Percentiles rank a stretch among this genome's conserved stretches.
These are phyloP conservation scores for Margarornis squamiger DNA, from an alignment of 2,797 vertebrate species.

Conservation along the genomic window DNA sequence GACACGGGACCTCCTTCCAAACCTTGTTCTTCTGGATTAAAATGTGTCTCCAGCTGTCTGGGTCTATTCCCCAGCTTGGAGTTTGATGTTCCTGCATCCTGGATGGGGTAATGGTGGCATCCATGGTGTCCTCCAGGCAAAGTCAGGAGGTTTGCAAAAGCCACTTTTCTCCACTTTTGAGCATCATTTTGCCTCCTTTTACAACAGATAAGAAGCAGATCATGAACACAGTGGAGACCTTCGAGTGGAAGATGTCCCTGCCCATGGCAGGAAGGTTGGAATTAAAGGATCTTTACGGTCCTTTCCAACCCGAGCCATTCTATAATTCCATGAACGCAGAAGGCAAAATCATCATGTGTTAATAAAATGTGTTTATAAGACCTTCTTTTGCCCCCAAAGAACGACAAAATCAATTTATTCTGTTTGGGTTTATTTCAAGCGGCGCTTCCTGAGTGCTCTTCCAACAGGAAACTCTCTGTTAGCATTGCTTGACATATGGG, in stretches of 20 bases:
- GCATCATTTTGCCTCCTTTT: background rate
- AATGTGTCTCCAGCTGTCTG: too few species aligned
- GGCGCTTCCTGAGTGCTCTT: background rate
- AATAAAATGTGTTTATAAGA: background rate
- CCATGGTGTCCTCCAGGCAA: too few species aligned
- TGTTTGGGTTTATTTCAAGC: background rate
- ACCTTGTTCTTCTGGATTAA: too few species aligned
- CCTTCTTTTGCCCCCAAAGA: background rate
- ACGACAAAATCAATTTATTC: background rate
- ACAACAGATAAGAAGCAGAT: background rate
- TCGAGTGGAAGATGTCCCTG: background rate
- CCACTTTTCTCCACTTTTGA: background rate
- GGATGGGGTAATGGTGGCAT: too few species aligned
- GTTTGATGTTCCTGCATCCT: too few species aligned
- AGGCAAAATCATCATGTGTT: background rate
- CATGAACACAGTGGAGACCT: background rate
- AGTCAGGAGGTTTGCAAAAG: background rate
- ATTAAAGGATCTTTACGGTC: background rate
- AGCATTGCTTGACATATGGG: background rate
- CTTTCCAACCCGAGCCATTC: background rate
- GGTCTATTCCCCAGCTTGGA: too few species aligned
- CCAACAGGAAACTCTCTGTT: constrained; percentile 28
- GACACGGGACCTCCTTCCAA: too few species aligned
- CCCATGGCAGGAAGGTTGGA: background rate
- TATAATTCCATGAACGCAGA: background rate